These are phyloP conservation scores for Hartigia nigra DNA, from an alignment of 2,888 invertebrate genomes.

Conservation along the genomic window DNA sequence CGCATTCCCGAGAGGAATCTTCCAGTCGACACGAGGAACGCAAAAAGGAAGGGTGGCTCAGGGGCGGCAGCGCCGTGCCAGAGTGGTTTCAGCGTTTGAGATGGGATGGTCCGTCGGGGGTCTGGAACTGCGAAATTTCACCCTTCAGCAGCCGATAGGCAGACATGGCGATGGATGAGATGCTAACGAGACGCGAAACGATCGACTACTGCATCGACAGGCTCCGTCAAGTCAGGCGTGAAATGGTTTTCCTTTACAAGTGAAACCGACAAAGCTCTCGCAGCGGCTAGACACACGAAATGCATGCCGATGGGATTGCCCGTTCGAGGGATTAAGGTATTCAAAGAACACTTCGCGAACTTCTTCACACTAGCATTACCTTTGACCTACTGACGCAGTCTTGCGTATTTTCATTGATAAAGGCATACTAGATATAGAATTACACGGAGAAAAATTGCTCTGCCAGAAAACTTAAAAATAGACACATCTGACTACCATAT, in stretches of 20 bases:
- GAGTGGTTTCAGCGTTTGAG: not conserved
- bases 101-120: not conserved
- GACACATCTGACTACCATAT: not conserved
- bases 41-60: slow-evolving; percentile 2
- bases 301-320: slow-evolving; percentile 1
- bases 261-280: slow-evolving; percentile 22
- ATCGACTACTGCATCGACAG: slow-evolving; percentile 45
- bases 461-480: not conserved
- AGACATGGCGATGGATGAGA: slow-evolving; percentile 47
- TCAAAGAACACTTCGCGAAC: not conserved
- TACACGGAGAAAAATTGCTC: not conserved
- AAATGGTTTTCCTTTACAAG: slow-evolving; percentile 55
- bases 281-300: slow-evolving; percentile 15
- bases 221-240: slow-evolving; percentile 45
- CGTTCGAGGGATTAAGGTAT: slow-evolving; percentile 1
- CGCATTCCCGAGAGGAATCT: slow-evolving; percentile 33
- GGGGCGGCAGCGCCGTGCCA: not conserved
- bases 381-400: not conserved
- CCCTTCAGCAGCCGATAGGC: slow-evolving; percentile 36
- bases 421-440: not conserved
- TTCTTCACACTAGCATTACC: not conserved
- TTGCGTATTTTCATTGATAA: not conserved
- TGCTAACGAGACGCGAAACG: slow-evolving; percentile 56
- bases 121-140: slow-evolving; percentile 33
- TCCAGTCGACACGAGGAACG: slow-evolving; percentile 24